Base-by-base conservation (phyloP, 2,797 vertebrate genomes). In the Euthynnus affinis region DNA sequence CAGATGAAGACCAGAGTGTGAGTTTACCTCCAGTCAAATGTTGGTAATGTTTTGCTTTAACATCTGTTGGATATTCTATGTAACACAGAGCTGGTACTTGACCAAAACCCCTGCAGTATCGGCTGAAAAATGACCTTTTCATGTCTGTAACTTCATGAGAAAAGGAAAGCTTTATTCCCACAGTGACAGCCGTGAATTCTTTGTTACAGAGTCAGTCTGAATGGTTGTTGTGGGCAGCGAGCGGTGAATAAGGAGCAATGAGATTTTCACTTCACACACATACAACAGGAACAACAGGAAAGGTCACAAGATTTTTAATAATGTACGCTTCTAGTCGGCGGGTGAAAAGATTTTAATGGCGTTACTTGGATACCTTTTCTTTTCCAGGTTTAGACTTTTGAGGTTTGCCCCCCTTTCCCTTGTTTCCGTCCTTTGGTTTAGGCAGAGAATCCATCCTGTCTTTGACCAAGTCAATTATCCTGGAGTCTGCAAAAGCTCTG, bases 391-490 rank as follows among this genome's bases (percentile, higher is more conserved):
- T 92, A 37, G 90, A 53, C 52, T 84, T 87, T 69, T 68, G 51
- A 51, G 34, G 15, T 89, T 94, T 96, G 42, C 56, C 48, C 5
- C 62, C 78, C 62, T 91, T 68, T 56, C 86, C 91, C 77, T 94
- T 95, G n/a, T 82, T 91, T 23, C 79, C 87, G 20, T 96, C 96
- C 83, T 89, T 85, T 37, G 89, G 73, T 86, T 95, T 94, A 9
- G 94, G 92, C 81, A 96, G 85, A 42, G 84, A 92, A 40, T 96
- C 94, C 88, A 96, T 74, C 80, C 95, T 95, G 34, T 94, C 91
- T 91, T 95, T 90, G 22, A 99, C 90, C 87, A 98, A 72, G 42
- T 95, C 87, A 73, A 96, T 94, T 71, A 97, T 88, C 80, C 90
- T 88, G 17, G 88, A 80, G 81, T 99, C 95, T 74, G 91, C 95